Evolutionary conservation across 2,888 invertebrate genomes (phyloP).

Genomic region (Eristalinus aeneus): DNA sequence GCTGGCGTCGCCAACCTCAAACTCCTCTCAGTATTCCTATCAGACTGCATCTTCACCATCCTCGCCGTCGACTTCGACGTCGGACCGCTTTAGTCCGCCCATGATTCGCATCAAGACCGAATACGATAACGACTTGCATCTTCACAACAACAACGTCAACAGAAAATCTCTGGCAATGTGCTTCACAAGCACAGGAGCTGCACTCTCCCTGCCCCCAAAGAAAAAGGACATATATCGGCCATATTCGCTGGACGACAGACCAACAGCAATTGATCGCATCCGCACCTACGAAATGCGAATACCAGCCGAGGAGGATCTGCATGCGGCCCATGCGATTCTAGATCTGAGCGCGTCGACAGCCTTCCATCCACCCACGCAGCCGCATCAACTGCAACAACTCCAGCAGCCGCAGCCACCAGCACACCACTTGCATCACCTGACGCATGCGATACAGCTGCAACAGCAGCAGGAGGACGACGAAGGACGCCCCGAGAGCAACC

Average conservation of each 20-base stretch:
- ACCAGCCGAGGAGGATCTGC: slow-evolving; percentile 90
- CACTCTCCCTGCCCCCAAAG: slow-evolving; percentile 91
- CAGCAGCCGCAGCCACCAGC: slow-evolving; percentile 72
- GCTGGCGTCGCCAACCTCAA: slow-evolving; percentile 74
- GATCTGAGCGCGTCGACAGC: slow-evolving; percentile 94
- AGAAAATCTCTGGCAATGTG: slow-evolving; percentile 90
- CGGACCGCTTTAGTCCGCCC: slow-evolving; percentile 78
- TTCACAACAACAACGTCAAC: slow-evolving; percentile 47
- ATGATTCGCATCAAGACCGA: slow-evolving; percentile 78
- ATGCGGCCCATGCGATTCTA: slow-evolving; percentile 93
- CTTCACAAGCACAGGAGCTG: slow-evolving; percentile 92
- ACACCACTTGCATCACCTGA: slow-evolving; percentile 71
- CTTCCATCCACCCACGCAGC: slow-evolving; percentile 84
- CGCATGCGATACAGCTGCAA: slow-evolving; percentile 72
- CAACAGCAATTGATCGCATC: slow-evolving; percentile 77
- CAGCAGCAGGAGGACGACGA: slow-evolving; percentile 76
- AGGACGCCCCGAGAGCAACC: slow-evolving; percentile 77
- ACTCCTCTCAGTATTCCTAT: slow-evolving; percentile 77
- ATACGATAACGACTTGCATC: slow-evolving; percentile 64
- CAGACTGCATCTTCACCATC: slow-evolving; percentile 74
- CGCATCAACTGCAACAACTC: slow-evolving; percentile 78
- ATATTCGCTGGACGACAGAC: slow-evolving; percentile 89
- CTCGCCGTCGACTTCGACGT: slow-evolving; percentile 79
- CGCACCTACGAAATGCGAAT: slow-evolving; percentile 83
- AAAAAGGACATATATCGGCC: slow-evolving; percentile 95